These are phyloP conservation scores for Pelvicachromis taeniatus DNA, from an alignment of 2,113 vertebrate species.

Conservation along the genomic window DNA sequence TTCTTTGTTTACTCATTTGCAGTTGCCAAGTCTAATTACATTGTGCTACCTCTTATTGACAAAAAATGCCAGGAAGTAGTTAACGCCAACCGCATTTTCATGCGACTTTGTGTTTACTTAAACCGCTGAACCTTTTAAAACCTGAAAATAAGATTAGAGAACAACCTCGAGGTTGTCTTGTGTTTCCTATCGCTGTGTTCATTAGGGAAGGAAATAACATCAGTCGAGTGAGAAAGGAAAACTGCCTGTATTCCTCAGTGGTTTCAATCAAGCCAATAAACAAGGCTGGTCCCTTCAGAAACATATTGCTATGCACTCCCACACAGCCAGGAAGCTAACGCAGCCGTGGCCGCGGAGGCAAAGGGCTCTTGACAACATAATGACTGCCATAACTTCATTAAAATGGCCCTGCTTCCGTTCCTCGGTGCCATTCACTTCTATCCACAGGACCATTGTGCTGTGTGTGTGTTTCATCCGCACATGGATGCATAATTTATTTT, in stretches of 20 bases:
- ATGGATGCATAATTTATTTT: neutral
- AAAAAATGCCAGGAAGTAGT: neutral
- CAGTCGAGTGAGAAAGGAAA: neutral
- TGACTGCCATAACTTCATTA: conserved; percentile 55
- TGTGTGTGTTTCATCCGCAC: neutral
- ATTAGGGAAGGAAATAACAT: conserved; percentile 9
- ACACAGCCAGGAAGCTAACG: conserved; percentile 4
- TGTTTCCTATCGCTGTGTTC: neutral
- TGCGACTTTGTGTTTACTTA: neutral
- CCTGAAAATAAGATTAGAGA: neutral
- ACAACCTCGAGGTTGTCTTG: neutral
- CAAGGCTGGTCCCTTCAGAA: conserved; percentile 31
- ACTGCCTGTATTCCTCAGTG: conserved; percentile 4
- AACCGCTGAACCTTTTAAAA: neutral
- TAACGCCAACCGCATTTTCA: neutral
- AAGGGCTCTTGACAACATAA: conserved; percentile 50
- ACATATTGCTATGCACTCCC: conserved; percentile 32
- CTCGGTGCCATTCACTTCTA: conserved; percentile 4
- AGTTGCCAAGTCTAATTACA: neutral
- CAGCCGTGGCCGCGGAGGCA: neutral
- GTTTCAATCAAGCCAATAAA: conserved; percentile 57
- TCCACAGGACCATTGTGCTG: neutral
- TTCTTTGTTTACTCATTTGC: neutral
- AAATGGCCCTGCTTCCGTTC: conserved; percentile 36
- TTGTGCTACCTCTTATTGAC: neutral